phyloP scores from a whole-genome alignment of 2,888 invertebrate genomes.

The Unio delphinus region DNA sequence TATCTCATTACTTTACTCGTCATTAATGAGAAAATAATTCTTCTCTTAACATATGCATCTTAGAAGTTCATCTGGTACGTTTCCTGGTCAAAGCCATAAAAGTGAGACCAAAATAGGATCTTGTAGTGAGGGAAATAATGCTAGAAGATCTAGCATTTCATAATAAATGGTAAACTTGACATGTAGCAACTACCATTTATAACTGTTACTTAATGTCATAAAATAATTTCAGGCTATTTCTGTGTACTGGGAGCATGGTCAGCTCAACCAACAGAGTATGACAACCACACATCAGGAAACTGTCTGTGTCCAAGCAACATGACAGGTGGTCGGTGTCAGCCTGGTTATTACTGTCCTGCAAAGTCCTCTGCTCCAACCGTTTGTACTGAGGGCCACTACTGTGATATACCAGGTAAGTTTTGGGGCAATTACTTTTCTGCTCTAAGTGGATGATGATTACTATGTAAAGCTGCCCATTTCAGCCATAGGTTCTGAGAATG shows the following conservation, averaged over 20 bases:
- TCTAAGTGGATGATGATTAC: no score
- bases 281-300: constrained; percentile 55
- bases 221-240: constrained; percentile 55
- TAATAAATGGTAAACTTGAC: no score
- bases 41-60: no score
- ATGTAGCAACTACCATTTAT: no score
- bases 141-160: background rate
- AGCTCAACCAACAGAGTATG: constrained; percentile 56
- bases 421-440: no score
- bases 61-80: no score
- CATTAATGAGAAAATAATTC: no score
- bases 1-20: no score
- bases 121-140: constrained; percentile 1
- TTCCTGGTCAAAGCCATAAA: no score
- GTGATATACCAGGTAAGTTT: constrained; percentile 45
- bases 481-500: no score
- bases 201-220: background rate
- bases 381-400: constrained; percentile 61
- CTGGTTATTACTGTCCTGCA: constrained; percentile 55
- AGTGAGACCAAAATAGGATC: background rate
- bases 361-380: constrained; percentile 56
- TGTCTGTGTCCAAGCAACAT: constrained; percentile 60
- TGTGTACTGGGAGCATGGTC: constrained; percentile 60
- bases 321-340: constrained; percentile 66
- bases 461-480: no score